Evolutionary conservation across 2,888 invertebrate species (phyloP).

Genomic region (Trypoxylon attenuatum): DNA sequence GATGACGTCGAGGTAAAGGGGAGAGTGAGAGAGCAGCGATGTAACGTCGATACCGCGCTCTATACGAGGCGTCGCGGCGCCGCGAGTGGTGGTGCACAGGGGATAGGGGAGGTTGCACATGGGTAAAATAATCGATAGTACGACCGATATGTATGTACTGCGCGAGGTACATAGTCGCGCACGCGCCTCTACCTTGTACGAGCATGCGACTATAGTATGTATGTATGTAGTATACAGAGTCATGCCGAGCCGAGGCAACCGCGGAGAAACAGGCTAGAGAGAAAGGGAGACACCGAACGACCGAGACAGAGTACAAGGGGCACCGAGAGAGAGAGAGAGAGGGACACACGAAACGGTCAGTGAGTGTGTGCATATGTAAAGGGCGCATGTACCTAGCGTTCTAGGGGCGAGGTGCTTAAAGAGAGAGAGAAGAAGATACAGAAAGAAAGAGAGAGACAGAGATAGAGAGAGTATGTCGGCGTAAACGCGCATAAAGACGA

Average conservation of each 20-base stretch:
- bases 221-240: not conserved
- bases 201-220: slow-evolving; percentile 13
- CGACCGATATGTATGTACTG: slow-evolving; percentile 70
- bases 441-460: too few relatives aligned
- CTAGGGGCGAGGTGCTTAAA: slow-evolving; percentile 10
- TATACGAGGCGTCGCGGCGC: slow-evolving; percentile 69
- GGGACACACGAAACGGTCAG: not conserved
- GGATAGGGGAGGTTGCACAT: slow-evolving; percentile 71
- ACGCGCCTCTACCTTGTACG: not conserved
- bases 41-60: slow-evolving; percentile 74
- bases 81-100: slow-evolving; percentile 61
- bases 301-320: slow-evolving; percentile 1
- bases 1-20: slow-evolving; percentile 30
- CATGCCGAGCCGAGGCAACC: slow-evolving; percentile 3
- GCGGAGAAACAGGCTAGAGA: not conserved
- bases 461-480: too few relatives aligned
- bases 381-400: not conserved
- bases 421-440: slow-evolving; percentile 1
- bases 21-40: slow-evolving; percentile 58
- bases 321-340: not conserved
- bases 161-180: slow-evolving; percentile 9
- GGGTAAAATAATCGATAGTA: slow-evolving; percentile 73
- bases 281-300: not conserved
- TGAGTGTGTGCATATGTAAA: slow-evolving; percentile 1
- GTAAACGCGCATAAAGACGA: too few relatives aligned